Evolutionary conservation across 1,140 invertebrate genomes (phyloP), one percentile per base, ranked within the genome.

Genomic region (Calliphora vicina): DNA sequence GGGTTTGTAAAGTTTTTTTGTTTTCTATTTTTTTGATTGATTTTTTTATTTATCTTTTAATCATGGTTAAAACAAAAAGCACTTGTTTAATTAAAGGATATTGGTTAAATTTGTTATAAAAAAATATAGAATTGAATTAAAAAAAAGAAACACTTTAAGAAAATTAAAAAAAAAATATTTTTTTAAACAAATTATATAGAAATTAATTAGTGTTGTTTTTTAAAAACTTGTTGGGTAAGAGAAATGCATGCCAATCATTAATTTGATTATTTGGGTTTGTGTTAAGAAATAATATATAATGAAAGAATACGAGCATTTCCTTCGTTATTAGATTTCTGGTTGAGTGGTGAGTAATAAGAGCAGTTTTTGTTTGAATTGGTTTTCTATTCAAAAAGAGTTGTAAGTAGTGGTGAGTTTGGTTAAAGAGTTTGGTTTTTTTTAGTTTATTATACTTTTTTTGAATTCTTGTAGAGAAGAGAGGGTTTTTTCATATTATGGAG

Each of bases 41-140:
- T 81, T n/a, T 81, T 81, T 57, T 82, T 67, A 27, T 29, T 20
- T 17, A 50, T 17, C 13, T 42, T 82, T 61, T 82, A 13, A 35
- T 25, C 25, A 2, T n/a, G n/a, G n/a, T 25, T 25, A 67, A 67
- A 23, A 23, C 20, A 67, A 67, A 67, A 67, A 67, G 23, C 20
- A 23, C n/a, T 67, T 67, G 20, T 67, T 67, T 67, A 23, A 67
- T 25, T n/a, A 67, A 13, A 57, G 50, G n/a, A 67, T 23, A 67
- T 23, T 23, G 9, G 61, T 67, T 67, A 23, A 67, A 23, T 67
- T 20, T 20, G n/a, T 67, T 23, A 67, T 1, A 67, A 57, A 57
- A 57, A 57, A 57, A 57, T 17, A n/a, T n/a, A n/a, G 2, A 35
- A 35, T n/a, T 20, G n/a, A n/a, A n/a, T 42, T 42, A 42, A 78